Percentiles rank a stretch among this genome's conserved stretches.
Evolutionary conservation across 2,113 vertebrate species (phyloP).

Genomic region (Suricata suricatta): DNA sequence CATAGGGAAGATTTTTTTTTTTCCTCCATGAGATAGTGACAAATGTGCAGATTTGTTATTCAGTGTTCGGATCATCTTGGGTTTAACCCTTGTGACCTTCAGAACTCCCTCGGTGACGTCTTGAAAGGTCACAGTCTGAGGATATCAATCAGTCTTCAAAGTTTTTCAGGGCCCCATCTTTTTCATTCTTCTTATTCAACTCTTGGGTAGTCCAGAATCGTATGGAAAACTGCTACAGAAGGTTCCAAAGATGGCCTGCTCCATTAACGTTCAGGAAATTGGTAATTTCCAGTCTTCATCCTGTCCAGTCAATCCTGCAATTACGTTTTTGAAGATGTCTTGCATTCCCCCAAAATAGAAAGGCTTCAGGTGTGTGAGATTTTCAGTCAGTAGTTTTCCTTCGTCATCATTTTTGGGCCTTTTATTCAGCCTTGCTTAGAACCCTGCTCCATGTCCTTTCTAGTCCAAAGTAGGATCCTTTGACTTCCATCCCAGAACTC

Average conservation of each 20-base stretch:
- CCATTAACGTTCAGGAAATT: slow-evolving; percentile 73
- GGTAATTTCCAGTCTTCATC: slow-evolving; percentile 80
- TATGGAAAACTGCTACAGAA: slow-evolving; percentile 65
- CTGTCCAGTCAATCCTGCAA: slow-evolving; percentile 80
- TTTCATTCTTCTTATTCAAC: slow-evolving; percentile 63
- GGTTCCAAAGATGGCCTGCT: slow-evolving; percentile 54
- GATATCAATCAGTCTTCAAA: slow-evolving; percentile 75
- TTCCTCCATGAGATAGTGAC: slow-evolving; percentile 67
- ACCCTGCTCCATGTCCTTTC: slow-evolving; percentile 79
- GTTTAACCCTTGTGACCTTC: slow-evolving; percentile 79
- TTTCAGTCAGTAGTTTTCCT: slow-evolving; percentile 77
- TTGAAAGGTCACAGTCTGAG: slow-evolving; percentile 77
- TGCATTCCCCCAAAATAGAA: slow-evolving; percentile 50
- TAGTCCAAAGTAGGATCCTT: slow-evolving; percentile 82
- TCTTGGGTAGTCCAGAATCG: slow-evolving; percentile 72
- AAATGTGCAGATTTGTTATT: slow-evolving; percentile 72
- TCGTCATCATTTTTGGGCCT: slow-evolving; percentile 63
- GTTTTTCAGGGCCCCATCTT: slow-evolving; percentile 19
- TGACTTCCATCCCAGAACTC: slow-evolving; percentile 80
- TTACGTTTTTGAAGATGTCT: slow-evolving; percentile 64
- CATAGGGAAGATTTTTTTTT: slow-evolving; percentile 53
- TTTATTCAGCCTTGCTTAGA: slow-evolving; percentile 72
- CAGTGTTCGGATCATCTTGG: slow-evolving; percentile 72
- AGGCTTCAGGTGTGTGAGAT: slow-evolving; percentile 61
- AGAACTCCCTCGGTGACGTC: slow-evolving; percentile 67